Evolutionary conservation across 2,888 invertebrate genomes (phyloP).

Genomic region (Liposcelis brunnea): DNA sequence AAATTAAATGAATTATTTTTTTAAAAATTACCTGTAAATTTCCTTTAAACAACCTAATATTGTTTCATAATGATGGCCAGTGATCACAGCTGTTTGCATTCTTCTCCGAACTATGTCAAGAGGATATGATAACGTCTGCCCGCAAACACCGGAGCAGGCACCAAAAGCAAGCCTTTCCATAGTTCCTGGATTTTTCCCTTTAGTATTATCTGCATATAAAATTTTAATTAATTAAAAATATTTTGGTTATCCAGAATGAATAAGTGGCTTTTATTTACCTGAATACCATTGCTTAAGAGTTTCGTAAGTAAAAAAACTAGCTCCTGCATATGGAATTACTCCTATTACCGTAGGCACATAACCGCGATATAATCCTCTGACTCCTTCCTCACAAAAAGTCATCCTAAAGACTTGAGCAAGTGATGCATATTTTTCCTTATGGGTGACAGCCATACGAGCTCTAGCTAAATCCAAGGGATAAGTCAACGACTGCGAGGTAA

Average conservation of each 20-base stretch:
- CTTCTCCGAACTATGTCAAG: constrained; percentile 75
- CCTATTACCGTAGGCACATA: constrained; percentile 82
- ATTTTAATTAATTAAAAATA: no score
- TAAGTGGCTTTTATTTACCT: constrained; percentile 36
- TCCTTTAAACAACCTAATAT: constrained; percentile 46
- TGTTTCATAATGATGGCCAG: constrained; percentile 32
- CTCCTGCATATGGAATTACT: constrained; percentile 91
- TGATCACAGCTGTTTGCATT: constrained; percentile 45
- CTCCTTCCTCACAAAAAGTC: constrained; percentile 45
- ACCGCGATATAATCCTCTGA: constrained; percentile 62
- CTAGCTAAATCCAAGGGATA: constrained; percentile 94
- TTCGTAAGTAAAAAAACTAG: constrained; percentile 95
- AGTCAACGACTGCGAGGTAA: constrained; percentile 83
- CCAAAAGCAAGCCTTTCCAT: constrained; percentile 2
- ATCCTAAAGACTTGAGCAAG: constrained; percentile 33
- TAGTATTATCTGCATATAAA: constrained; percentile 25
- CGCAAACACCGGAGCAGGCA: constrained; percentile 49
- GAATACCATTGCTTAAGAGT: constrained; percentile 65
- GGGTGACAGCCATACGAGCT: constrained; percentile 92
- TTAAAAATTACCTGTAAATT: constrained; percentile 43
- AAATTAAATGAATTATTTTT: background rate
- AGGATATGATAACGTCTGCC: constrained; percentile 93
- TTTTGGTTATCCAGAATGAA: no score
- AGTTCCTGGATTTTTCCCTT: constrained; percentile 19
- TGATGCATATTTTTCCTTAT: constrained; percentile 50